Evolutionary conservation across 2,113 vertebrate species (phyloP), one percentile per base, ranked within the genome.

Genomic region (Nematolebias whitei): DNA sequence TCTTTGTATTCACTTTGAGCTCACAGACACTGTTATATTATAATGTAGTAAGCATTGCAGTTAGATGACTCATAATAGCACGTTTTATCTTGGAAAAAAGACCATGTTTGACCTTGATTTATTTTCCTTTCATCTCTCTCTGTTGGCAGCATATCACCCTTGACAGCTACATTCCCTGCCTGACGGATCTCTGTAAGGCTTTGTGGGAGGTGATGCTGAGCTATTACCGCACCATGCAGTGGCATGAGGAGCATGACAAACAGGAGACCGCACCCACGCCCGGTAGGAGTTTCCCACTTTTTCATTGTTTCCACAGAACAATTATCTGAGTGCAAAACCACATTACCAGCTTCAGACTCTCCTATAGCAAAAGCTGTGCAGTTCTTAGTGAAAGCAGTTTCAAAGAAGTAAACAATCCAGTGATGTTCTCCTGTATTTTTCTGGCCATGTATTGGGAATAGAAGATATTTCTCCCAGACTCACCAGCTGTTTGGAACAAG

Each of bases 191-290:
- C 22, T 99, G 98, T 91, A 99, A 99, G 86, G 98, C 97, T 59
- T 92, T 99, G 41, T 99, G 98, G 98, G 97, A 99, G 80, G 98
- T 99, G 65, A 99, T 99, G 98, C 93, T 98, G 47, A 99, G 98
- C 86, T 99, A 99, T 83, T 94, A 98, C 76, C 90, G 93, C 38
- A 99, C 96, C 0, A 99, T 99, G 94, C 94, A 95, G 83, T 99
- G 98, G 98, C 98, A 99, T 1, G 96, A 96, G 57, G 93, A 92
- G 74, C 93, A 94, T 4, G 96, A 98, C 84, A 90, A 90, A 72
- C 92, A 89, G 70, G 95, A 94, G 45, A 52, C 80, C 0, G n/a
- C 85, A 39, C 74, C 90, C 45, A 70, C 85, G 54, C 82, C 93
- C 90, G 96, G 72, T 75, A 52, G 53, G 58, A 43, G 18, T 14